Base-by-base conservation (phyloP, 2,113 vertebrate species). In the Cyprinodon brontotheroides region DNA sequence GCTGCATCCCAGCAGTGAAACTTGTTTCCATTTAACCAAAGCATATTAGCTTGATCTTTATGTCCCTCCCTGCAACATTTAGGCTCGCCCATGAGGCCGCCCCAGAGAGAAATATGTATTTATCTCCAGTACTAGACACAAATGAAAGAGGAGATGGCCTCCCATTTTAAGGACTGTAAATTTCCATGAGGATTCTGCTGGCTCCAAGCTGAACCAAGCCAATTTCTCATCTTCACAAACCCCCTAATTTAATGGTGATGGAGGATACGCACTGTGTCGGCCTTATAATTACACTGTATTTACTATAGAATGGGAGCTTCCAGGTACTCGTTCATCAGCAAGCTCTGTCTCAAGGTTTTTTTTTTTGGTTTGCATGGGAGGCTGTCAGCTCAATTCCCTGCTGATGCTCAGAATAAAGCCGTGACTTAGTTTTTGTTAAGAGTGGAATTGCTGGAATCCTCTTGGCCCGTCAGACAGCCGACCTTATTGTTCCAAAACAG, bases 201-300 rank as follows among this genome's bases (percentile, higher is more conserved):
- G 88, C 88, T 92, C 88, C 91, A 84, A 74, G 77, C 79, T 71
- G 79, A 87, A 89, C 77, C 82, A 73, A 72, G 63, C 65, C 89
- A 86, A 89, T 88, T 91, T 87, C 77, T 87, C 82, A 86, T 86
- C 85, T 74, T 81, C 65, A 67, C 84, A 85, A 89, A 89, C 84
- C 91, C 90, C 88, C 60, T 89, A 76, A 92, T 91, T 90, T 84
- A 88, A 88, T 80, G 87, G 87, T 86, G 88, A 87, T 83, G 82
- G 87, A 83, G 87, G 88, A 86, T 83, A 68, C 1, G 22, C 77
- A 36, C 77, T 53, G 79, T 72, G 88, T 89, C 82, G 80, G 84
- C 88, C 89, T 84, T 90, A 88, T 91, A 90, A 92, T 91, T 90
- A 91, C 71, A 6, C 77, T 61, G 81, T 78, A 84, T 89, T 89